Base-by-base conservation (phyloP, 2,888 invertebrate genomes). In the Lithodes maja region DNA sequence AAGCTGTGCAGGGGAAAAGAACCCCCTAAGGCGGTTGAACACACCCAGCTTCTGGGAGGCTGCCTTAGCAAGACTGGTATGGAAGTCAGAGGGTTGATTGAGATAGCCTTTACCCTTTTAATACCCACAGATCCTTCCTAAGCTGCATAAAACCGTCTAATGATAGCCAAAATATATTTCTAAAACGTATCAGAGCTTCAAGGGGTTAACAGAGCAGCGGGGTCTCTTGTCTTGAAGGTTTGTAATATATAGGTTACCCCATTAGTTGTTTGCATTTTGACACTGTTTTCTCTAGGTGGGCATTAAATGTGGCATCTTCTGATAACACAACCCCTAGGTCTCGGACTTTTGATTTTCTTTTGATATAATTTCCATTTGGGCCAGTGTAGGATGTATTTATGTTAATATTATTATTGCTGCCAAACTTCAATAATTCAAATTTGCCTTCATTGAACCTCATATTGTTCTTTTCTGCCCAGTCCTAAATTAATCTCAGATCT, bases 241-340 rank as follows among this genome's bases (percentile, higher is more conserved):
- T 12, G 61, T 61, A 61, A 12, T 61, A 61, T 61, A 12, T 33
- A 33, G 33, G 33, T 33, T 61, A 61, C 61, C 61, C 61, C 61
- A 61, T 61, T 61, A 61, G 61, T 61, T 61, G 61, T 61, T 61
- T 61, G 61, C 61, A 61, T 61, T 61, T 61, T 61, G 61, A 61
- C 12, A 61, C 61, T 61, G 61, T 61, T 61, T 61, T 61, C 12
- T 61, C 61, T 61, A 61, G 5, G 61, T 12, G 61, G 61, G 61
- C 61, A 61, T 61, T 61, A 61, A 61, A 61, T n/a, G 61, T 61
- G 61, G 61, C 61, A 61, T 61, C 61, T 12, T 61, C 12, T 12
- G 61, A 61, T 61, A 61, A 12, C 12, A 61, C 12, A 9, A 61
- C 74, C 74, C 74, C 33, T 74, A 74, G n/a, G 77, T 17, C 49